Evolutionary conservation across 2,113 vertebrate species (phyloP), one percentile per base, ranked within the genome.

Genomic region (Rutilus rutilus): DNA sequence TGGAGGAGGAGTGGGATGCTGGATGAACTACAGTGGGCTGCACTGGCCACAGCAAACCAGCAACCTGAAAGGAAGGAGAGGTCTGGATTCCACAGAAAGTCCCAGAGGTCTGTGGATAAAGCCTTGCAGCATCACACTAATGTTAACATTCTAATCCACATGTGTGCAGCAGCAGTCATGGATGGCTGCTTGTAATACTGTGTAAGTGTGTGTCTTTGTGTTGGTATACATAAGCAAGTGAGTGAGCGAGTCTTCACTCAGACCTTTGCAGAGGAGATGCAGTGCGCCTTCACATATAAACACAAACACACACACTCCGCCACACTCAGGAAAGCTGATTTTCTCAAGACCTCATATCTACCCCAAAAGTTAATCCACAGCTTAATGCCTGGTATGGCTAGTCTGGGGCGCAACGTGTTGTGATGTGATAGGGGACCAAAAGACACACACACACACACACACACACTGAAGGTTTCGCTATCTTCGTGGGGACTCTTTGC

Each of bases 301-400:
- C 75, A 84, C 21, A 64, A 52, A 82, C 60, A 47, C 47, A 52
- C 50, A 82, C 59, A 76, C 45, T 67, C 71, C 12, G 36, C 57
- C 62, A 86, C 64, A 42, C 78, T 57, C 30, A 67, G 80, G 30
- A 67, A 78, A 78, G 50, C 74, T 87, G 86, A 69, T 83, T 67
- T 77, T 54, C 62, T 71, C 33, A 21, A 87, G 73, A 71, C 73
- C 64, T 78, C 36, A 83, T 45, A 78, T 47, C 82, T 54, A 86
- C 65, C 39, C 52, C 25, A 15, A 84, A 42, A 83, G 78, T 83
- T 83, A 86, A 86, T 86, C 79, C 80, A 76, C 25, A 69, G 79
- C 79, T 77, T 69, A 86, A 76, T 67, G 73, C 60, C 60, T 86
- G 85, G 59, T 83, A 82, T 77, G 85, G 71, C 47, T 69, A 73